phyloP scores from a whole-genome alignment of 2,113 vertebrate species.

The Lepisosteus oculatus region DNA sequence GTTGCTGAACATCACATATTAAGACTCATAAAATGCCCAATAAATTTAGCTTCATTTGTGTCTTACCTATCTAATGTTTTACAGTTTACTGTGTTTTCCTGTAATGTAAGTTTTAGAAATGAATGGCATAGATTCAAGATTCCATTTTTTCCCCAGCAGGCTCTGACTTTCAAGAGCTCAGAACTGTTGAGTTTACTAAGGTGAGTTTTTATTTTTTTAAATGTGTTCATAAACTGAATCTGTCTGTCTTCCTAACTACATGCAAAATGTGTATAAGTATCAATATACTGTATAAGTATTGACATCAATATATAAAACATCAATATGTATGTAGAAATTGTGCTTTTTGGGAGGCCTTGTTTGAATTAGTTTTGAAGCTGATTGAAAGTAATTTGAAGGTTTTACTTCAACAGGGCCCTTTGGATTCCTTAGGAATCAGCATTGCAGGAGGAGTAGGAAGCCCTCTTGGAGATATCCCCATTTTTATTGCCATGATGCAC shows the following conservation, averaged over 20 bases:
- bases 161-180: constrained; percentile 76
- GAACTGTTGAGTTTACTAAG: constrained; percentile 89
- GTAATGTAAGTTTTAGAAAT: too few relatives aligned
- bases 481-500: constrained; percentile 98
- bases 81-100: too few relatives aligned
- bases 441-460: constrained; percentile 96
- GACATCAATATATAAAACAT: too few relatives aligned
- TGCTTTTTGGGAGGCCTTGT: too few relatives aligned
- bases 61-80: too few relatives aligned
- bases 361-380: neutral
- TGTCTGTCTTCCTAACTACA: neutral
- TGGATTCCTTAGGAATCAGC: constrained; percentile 87
- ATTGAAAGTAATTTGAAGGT: constrained; percentile 1
- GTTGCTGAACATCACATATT: too few relatives aligned
- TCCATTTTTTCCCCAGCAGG: constrained; percentile 40
- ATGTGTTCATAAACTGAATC: neutral
- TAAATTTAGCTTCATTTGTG: too few relatives aligned
- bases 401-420: constrained; percentile 62
- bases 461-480: constrained; percentile 91
- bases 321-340: too few relatives aligned
- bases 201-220: constrained; percentile 44
- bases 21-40: too few relatives aligned
- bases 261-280: constrained; percentile 5
- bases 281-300: too few relatives aligned
- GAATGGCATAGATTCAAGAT: neutral